Evolutionary conservation across 2,797 vertebrate genomes (phyloP), one percentile per base, ranked within the genome.

Genomic region (Rhadinocentrus ornatus): DNA sequence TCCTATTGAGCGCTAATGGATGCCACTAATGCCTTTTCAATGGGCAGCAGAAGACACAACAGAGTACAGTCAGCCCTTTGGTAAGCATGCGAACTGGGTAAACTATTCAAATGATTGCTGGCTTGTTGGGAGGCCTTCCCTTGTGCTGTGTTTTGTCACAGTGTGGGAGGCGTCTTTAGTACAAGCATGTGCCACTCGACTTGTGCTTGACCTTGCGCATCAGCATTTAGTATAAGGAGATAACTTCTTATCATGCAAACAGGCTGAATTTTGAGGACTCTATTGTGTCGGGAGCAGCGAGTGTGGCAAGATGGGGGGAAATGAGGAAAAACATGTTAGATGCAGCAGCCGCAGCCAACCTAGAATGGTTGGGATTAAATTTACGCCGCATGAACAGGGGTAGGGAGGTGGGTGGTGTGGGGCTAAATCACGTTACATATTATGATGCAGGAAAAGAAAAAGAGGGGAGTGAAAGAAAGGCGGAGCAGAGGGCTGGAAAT

Each of bases 361-460:
- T 80, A 84, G 83, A 91, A 90, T 78, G 86, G 77, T 73, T 85
- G 70, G 86, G 89, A 92, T 92, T 90, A 89, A 89, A 92, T 91
- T 89, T 86, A 93, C 89, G 85, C 89, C 37, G 90, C 90, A 90
- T 92, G 93, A 93, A 90, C 90, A 90, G 87, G 82, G 85, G 83
- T 48, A 46, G 20, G 20, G 46, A 20, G 39, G 39, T 2, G 15
- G 39, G 4, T 32, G 31, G 31, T 32, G 31, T 32, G 31, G 81
- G 88, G 86, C 83, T 83, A 91, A 92, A 93, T 92, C 90, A 91
- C 87, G 89, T 90, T 91, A 91, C 89, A 88, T 90, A 92, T 90
- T 91, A 90, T 91, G 82, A 91, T 90, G 77, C 83, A 78, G 86
- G 67, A 74, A 78, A 71, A 75, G 75, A 56, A 29, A 29, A 66